These are phyloP conservation scores for Scaptomyza parva DNA, from an alignment of 2,888 invertebrate species.

Conservation along the genomic window DNA sequence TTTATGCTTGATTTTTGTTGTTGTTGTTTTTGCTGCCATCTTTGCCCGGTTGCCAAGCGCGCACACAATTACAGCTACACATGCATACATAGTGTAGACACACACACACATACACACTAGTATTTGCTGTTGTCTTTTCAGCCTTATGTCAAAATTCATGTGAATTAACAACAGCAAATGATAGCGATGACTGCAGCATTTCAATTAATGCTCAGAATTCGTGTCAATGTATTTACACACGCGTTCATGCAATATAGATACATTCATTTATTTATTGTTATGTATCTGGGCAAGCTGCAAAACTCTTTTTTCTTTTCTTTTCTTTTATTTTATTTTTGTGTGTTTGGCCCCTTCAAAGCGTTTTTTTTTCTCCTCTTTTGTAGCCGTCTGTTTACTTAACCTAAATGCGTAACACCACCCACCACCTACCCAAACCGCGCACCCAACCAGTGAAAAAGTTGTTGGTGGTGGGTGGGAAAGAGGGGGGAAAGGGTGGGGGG, in stretches of 20 bases:
- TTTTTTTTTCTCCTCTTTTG: slow-evolving; percentile 64
- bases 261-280: slow-evolving; percentile 19
- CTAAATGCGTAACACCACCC: slow-evolving; percentile 56
- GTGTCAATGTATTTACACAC: slow-evolving; percentile 59
- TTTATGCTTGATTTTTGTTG: slow-evolving; percentile 40
- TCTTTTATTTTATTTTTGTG: no score
- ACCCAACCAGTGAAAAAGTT: neutral
- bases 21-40: slow-evolving; percentile 29
- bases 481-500: neutral
- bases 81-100: slow-evolving; percentile 21
- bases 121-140: slow-evolving; percentile 44
- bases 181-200: slow-evolving; percentile 75
- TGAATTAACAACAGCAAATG: slow-evolving; percentile 69
- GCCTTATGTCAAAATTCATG: slow-evolving; percentile 73
- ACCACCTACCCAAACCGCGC: neutral
- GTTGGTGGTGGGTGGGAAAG: no score
- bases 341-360: neutral
- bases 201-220: slow-evolving; percentile 70
- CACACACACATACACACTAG: slow-evolving; percentile 33
- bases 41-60: slow-evolving; percentile 69
- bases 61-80: slow-evolving; percentile 40
- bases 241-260: slow-evolving; percentile 20
- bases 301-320: slow-evolving; percentile 28
- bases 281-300: slow-evolving; percentile 19
- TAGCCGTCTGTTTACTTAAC: slow-evolving; percentile 68